A percentile compares a stretch with the other conserved stretches of the same genome.
Conservation (phyloP, 2,797 vertebrate genomes). For the Enteromius paludinosus region DNA sequence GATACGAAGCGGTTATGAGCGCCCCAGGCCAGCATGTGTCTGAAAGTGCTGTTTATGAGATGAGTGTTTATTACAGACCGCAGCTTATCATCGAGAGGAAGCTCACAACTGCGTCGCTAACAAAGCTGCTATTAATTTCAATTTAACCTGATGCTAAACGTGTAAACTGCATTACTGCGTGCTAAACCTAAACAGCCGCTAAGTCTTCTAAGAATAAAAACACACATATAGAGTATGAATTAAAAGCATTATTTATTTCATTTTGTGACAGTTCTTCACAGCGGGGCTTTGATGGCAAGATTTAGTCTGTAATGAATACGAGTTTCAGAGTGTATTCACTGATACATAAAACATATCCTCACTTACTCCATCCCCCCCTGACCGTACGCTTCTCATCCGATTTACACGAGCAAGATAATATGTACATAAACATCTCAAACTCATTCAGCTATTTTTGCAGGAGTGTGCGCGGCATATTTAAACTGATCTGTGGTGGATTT, state of each 20-base stretch:
- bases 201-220: neutral
- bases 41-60: conserved; percentile 77
- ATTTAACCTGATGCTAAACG: conserved; percentile 22
- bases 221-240: conserved; percentile 8
- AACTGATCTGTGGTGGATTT: conserved; percentile 72
- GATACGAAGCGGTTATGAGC: conserved; percentile 80
- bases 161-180: neutral
- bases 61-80: conserved; percentile 76
- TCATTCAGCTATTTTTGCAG: conserved; percentile 68
- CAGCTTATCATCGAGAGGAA: conserved; percentile 69
- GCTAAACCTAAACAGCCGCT: neutral
- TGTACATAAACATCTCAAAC: conserved; percentile 71
- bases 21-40: conserved; percentile 73
- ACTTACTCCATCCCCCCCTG: conserved; percentile 43
- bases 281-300: conserved; percentile 17
- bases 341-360: conserved; percentile 32
- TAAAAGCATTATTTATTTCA: neutral
- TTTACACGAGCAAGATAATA: conserved; percentile 56
- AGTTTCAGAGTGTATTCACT: conserved; percentile 12
- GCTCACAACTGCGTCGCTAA: conserved; percentile 27
- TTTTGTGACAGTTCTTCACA: conserved; percentile 21
- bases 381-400: conserved; percentile 41
- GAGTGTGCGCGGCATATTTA: conserved; percentile 67
- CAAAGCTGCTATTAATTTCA: conserved; percentile 33
- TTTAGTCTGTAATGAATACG: conserved; percentile 35